Base-by-base conservation (phyloP, 92 coral and sea anemone genomes). In the Isaurus tuberculatus region DNA sequence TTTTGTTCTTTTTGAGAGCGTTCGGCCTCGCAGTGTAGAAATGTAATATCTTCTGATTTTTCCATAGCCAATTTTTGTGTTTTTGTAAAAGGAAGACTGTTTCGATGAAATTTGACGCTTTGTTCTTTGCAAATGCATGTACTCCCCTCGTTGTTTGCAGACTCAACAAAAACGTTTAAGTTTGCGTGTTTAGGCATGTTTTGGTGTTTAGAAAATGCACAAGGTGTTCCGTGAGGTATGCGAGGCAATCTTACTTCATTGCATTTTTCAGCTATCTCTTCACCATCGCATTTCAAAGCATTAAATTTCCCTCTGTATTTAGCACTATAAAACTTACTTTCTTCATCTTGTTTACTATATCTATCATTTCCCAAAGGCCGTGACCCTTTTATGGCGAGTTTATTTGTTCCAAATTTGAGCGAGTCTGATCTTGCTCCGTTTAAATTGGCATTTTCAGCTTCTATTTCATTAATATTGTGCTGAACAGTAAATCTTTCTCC, bases 1-100 rank as follows among this genome's bases (percentile, higher is more conserved):
- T 65, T 55, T 61, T 71, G 88, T 29, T 84, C 86, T 58, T 36
- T 77, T 16, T 58, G 51, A 20, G 23, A 77, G 14, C 53, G 64
- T 15, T 9, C 17, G 0, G 70, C 37, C 17, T 77, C n/a, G 30
- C 15, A 57, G 15, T 65, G 69, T 51, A 77, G 70, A 34, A 77
- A 44, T 58, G 82, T 57, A 3, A 58, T 58, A 42, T 75, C 68
- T 17, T 75, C 69, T 0, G 69, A 37, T 13, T 32, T 32, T 55
- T 36, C 48, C 44, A 55, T 13, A 75, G n/a, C 34, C 9, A 16
- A 16, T 15, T 55, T 15, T 1, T 2, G n/a, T 13, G 22, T 66
- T 33, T 36, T 57, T 4, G 68, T 2, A 19, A 31, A 1, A 2
- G 68, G 46, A 13, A 75, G 13, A 75, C 68, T 75, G 51, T 34